Evolutionary conservation across 2,113 vertebrate genomes (phyloP).

Genomic region (Takifugu flavidus): DNA sequence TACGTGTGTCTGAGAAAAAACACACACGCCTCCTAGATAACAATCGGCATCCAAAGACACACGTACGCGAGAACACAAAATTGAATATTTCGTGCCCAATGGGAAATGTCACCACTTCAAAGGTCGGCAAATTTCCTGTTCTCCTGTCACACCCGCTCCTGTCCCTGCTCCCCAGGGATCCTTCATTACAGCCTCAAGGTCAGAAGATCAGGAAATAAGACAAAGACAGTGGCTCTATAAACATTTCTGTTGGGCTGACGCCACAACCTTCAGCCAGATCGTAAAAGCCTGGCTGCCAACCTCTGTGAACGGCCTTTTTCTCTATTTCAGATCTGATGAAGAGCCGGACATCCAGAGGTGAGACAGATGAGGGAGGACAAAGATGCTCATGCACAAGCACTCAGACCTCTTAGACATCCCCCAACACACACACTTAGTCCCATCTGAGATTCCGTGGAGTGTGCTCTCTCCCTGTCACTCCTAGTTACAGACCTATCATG

Average conservation of each 20-base stretch:
- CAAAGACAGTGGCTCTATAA: not conserved
- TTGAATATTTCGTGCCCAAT: too few species aligned
- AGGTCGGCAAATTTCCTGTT: too few species aligned
- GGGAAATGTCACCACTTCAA: too few species aligned
- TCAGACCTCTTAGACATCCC: conserved; percentile 8
- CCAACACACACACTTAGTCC: conserved; percentile 20
- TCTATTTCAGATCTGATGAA: conserved; percentile 36
- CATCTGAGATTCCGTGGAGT: conserved; percentile 52
- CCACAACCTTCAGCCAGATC: not conserved
- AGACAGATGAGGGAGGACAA: conserved; percentile 28
- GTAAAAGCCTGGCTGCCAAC: conserved; percentile 18
- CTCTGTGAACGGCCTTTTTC: conserved; percentile 40
- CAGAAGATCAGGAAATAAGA: not conserved
- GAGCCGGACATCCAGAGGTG: conserved; percentile 49
- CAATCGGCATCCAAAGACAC: too few species aligned
- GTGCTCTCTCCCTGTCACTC: conserved; percentile 69
- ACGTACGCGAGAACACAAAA: too few species aligned
- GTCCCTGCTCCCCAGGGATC: too few species aligned
- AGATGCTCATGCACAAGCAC: conserved; percentile 23
- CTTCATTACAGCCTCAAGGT: too few species aligned
- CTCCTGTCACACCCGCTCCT: too few species aligned
- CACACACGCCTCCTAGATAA: too few species aligned
- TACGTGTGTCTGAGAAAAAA: too few species aligned
- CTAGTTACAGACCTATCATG: conserved; percentile 69
- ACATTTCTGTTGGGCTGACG: not conserved